A percentile compares a stretch with the other conserved stretches of the same genome.
Conservation (phyloP, 64 coral and sea anemone species). For the Montipora capricornis region DNA sequence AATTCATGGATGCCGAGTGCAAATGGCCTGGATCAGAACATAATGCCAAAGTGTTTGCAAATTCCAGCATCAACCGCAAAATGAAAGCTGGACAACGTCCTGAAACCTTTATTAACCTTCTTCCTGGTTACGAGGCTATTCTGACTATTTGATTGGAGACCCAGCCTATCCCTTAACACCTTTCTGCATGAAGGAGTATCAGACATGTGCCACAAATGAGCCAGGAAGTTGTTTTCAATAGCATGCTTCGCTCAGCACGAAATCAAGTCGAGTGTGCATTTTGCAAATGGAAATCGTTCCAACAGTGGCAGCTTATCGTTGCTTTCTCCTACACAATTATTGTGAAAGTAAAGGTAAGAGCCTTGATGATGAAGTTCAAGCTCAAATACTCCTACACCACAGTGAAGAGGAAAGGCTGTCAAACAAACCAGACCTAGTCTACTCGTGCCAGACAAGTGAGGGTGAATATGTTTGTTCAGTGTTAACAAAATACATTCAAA, state of each 20-base stretch:
- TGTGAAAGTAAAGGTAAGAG: background rate
- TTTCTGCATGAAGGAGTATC: background rate
- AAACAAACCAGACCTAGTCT: background rate
- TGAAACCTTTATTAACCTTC: background rate
- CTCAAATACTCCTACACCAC: background rate
- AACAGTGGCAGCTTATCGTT: too few species aligned
- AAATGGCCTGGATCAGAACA: background rate
- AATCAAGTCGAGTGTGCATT: slow-evolving; percentile 3
- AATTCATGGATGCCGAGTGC: too few species aligned
- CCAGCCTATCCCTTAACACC: too few species aligned
- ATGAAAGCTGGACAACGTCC: background rate
- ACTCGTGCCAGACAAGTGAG: too few species aligned
- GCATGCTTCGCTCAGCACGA: slow-evolving; percentile 2
- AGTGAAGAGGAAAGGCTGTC: background rate
- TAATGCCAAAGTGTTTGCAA: background rate
- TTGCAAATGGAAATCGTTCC: background rate
- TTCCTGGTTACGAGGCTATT: background rate
- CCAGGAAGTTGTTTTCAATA: background rate
- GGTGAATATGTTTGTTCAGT: too few species aligned
- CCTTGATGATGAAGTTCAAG: background rate
- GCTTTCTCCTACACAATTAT: background rate
- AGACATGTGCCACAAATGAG: slow-evolving; percentile 7
- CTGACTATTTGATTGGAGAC: background rate
- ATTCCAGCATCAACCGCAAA: slow-evolving; percentile 1
- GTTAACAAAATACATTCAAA: too few species aligned